Percentiles rank a stretch among this genome's conserved stretches.
Conservation (phyloP, 2,113 vertebrate genomes). For the Thinocorus orbignyianus region DNA sequence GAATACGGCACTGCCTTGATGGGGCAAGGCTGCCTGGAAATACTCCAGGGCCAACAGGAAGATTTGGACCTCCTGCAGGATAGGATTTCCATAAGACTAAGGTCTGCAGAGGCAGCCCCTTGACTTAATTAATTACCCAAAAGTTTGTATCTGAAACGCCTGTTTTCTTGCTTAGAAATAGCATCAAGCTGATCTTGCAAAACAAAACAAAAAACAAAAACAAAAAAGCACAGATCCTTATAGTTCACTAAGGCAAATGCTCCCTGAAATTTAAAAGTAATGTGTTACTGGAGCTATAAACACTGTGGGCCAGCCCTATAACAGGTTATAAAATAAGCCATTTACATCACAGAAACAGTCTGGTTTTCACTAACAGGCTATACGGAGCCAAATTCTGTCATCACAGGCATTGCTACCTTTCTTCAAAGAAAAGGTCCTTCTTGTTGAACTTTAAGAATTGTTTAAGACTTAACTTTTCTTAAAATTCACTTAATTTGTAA, state of each 20-base stretch:
- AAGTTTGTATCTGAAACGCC: neutral
- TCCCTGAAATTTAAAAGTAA: neutral
- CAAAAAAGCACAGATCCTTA: neutral
- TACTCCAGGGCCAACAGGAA: fast-evolving
- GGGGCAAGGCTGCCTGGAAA: neutral
- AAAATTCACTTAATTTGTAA: neutral
- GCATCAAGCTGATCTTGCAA: neutral
- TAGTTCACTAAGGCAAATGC: conserved; percentile 15
- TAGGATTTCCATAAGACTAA: neutral
- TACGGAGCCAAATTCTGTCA: conserved; percentile 41
- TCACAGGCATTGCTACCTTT: neutral
- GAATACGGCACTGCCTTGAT: neutral
- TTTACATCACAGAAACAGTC: conserved; percentile 20
- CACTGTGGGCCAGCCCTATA: too few species aligned
- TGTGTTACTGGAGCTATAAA: too few species aligned
- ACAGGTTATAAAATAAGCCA: neutral
- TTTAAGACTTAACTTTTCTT: neutral
- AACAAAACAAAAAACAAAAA: too few species aligned
- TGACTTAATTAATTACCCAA: neutral
- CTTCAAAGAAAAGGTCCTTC: neutral
- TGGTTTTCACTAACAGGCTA: neutral
- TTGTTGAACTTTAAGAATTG: neutral
- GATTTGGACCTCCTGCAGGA: neutral
- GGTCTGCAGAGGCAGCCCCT: neutral
- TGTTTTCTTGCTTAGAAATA: neutral